These are phyloP conservation scores for Meandrina meandrites DNA, from an alignment of 92 coral and sea anemone species.

Conservation along the genomic window DNA sequence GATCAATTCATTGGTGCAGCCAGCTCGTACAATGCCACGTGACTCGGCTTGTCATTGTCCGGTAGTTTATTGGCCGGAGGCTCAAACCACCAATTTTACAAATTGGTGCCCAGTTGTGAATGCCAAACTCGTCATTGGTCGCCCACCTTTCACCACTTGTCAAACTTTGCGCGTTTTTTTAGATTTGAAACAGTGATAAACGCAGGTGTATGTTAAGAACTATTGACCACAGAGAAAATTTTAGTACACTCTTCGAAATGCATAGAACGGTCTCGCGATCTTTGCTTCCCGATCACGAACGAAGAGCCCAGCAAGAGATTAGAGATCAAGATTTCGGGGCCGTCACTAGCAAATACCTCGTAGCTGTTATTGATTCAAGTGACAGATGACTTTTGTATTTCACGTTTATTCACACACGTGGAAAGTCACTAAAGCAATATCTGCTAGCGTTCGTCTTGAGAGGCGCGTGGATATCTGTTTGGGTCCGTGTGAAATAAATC, in stretches of 20 bases:
- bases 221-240: conserved; percentile 36
- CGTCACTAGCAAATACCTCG: conserved; percentile 26
- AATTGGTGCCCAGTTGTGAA: conserved; percentile 94
- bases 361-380: conserved; percentile 33
- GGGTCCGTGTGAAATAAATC: conserved; percentile 26
- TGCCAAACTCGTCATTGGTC: conserved; percentile 85
- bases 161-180: conserved; percentile 85
- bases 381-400: conserved; percentile 53
- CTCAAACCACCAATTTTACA: conserved; percentile 87
- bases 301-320: conserved; percentile 5
- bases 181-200: conserved; percentile 77
- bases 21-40: conserved; percentile 75
- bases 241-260: conserved; percentile 41
- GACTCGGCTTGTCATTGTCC: conserved; percentile 77
- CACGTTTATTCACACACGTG: conserved; percentile 39
- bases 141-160: conserved; percentile 85
- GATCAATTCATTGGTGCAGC: conserved; percentile 76
- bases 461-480: conserved; percentile 31
- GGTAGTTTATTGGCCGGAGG: conserved; percentile 94
- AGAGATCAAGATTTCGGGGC: conserved; percentile 28
- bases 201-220: conserved; percentile 71
- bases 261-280: background rate
- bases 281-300: background rate
- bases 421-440: conserved; percentile 45
- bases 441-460: conserved; percentile 13